A percentile compares a stretch with the other conserved stretches of the same genome.
phyloP scores from a whole-genome alignment of 2,888 invertebrate species.

The Cinara cedri region DNA sequence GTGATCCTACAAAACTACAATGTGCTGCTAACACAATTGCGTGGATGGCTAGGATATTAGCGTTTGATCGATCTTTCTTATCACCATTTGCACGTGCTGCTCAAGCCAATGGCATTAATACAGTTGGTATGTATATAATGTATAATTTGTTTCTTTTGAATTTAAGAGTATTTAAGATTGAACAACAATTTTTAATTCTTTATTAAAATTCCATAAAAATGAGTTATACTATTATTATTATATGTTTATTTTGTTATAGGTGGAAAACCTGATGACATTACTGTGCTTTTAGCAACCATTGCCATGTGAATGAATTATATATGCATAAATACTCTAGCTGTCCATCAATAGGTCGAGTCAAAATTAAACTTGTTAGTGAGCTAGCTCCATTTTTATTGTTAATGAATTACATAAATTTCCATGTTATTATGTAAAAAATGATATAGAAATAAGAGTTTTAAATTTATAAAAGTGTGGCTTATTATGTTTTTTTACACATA shows the following conservation, averaged over 20 bases:
- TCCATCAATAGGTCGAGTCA: conserved; percentile 51
- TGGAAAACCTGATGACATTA: conserved; percentile 98
- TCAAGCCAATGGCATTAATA: conserved; percentile 88
- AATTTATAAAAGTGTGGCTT: neutral
- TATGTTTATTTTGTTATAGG: conserved; percentile 70
- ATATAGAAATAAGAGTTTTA: conserved; percentile 13
- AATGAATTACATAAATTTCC: neutral
- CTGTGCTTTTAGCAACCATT: conserved; percentile 93
- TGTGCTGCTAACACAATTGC: conserved; percentile 93
- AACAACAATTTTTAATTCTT: too few species aligned
- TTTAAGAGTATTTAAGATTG: neutral
- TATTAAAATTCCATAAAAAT: too few species aligned
- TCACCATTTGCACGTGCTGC: conserved; percentile 96
- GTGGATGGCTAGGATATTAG: conserved; percentile 91
- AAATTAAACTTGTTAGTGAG: conserved; percentile 10
- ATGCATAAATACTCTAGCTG: conserved; percentile 24
- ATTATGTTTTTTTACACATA: neutral
- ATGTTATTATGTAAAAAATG: conserved; percentile 26
- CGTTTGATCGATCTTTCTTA: conserved; percentile 92
- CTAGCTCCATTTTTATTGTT: neutral
- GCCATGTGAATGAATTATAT: conserved; percentile 65
- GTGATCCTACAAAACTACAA: conserved; percentile 79
- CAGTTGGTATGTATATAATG: conserved; percentile 74
- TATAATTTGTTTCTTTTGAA: neutral
- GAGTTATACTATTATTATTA: conserved; percentile 6